Evolutionary conservation across 2,113 vertebrate species (phyloP).

Genomic region (Myanophis thanlyinensis): DNA sequence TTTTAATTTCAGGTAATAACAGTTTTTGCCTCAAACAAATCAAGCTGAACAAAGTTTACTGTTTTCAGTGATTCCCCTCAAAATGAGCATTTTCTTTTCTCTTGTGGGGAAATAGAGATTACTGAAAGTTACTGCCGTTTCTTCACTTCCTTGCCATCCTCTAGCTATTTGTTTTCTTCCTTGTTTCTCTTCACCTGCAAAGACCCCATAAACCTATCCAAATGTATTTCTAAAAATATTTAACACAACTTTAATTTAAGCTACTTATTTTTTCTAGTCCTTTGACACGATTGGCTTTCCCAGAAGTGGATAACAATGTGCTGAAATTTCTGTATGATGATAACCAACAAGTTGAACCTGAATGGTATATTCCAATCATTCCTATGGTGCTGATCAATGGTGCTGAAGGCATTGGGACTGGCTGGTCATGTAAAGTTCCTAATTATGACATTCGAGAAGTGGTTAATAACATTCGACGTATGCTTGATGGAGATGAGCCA

Average conservation of each 20-base stretch:
- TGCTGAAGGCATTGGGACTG: conserved; percentile 93
- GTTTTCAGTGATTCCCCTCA: neutral
- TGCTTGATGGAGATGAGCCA: conserved; percentile 88
- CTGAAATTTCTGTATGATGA: conserved; percentile 92
- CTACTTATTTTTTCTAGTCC: conserved; percentile 68
- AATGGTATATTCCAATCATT: conserved; percentile 98
- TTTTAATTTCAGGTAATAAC: neutral
- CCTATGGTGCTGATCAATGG: conserved; percentile 92
- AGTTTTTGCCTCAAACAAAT: neutral
- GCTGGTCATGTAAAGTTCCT: conserved; percentile 94
- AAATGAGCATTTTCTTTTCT: neutral
- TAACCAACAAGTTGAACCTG: conserved; percentile 94
- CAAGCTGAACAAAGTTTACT: neutral
- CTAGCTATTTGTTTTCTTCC: neutral
- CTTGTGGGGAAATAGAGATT: neutral
- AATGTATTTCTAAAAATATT: neutral
- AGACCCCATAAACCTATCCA: neutral
- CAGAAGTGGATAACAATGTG: conserved; percentile 84
- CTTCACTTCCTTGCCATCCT: neutral
- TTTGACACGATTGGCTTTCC: conserved; percentile 87
- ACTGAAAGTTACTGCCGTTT: neutral
- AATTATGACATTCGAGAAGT: conserved; percentile 90
- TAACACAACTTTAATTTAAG: neutral
- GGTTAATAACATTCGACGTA: conserved; percentile 84
- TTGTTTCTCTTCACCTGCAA: neutral